Evolutionary conservation across 2,113 vertebrate species (phyloP).

Genomic region (Oceanites oceanicus): DNA sequence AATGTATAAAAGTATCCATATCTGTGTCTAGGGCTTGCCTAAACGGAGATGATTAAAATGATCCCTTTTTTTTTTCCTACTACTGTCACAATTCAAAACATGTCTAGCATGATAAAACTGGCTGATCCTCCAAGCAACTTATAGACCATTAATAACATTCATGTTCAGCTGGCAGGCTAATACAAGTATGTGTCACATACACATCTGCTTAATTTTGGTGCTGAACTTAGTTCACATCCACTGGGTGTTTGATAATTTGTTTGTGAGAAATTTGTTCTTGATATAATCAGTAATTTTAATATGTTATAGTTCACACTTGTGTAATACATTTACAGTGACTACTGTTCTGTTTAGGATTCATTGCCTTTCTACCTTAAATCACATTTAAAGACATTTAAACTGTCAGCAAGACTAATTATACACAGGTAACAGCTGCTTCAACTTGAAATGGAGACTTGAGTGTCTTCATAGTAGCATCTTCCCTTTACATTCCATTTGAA

Average conservation of each 20-base stretch:
- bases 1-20: neutral
- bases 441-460: neutral
- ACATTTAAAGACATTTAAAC: neutral
- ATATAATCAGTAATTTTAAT: neutral
- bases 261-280: neutral
- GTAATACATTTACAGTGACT: neutral
- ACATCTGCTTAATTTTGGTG: neutral
- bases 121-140: neutral
- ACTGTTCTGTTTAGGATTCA: neutral
- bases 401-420: neutral
- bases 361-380: neutral
- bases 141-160: neutral
- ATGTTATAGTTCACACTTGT: neutral
- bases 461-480: neutral
- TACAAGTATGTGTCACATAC: neutral
- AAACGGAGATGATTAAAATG: neutral
- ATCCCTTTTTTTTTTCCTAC: neutral
- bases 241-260: neutral
- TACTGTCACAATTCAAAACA: neutral
- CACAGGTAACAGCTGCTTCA: neutral
- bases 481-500: neutral
- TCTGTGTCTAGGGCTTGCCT: neutral
- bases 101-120: neutral
- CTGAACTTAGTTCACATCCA: neutral
- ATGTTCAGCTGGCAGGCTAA: neutral